Percentiles rank a stretch among this genome's conserved stretches.
phyloP scores from a whole-genome alignment of 1,140 invertebrate genomes.

The Riptortus pedestris region DNA sequence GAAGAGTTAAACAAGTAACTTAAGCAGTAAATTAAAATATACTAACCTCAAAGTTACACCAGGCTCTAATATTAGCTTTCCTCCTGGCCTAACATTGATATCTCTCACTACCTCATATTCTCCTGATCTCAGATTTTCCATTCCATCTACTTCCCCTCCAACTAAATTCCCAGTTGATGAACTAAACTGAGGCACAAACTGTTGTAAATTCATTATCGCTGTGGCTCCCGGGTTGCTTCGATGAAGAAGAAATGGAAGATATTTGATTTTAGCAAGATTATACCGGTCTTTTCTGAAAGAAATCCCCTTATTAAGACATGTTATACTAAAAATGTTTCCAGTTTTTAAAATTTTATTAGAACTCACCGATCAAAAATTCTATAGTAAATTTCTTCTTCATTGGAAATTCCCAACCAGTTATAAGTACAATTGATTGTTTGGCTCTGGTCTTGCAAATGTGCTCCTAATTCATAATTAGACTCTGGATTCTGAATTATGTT shows the following conservation, averaged over 20 bases:
- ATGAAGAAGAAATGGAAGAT: slow-evolving; percentile 74
- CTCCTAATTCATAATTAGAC: slow-evolving; percentile 87
- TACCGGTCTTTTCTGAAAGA: slow-evolving; percentile 68
- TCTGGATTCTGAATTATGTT: slow-evolving; percentile 89
- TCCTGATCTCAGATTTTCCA: slow-evolving; percentile 61
- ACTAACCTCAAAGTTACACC: slow-evolving; percentile 67
- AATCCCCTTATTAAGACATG: background rate
- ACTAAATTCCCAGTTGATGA: slow-evolving; percentile 50
- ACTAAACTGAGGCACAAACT: slow-evolving; percentile 66
- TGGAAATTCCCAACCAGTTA: slow-evolving; percentile 81
- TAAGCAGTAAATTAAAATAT: no score
- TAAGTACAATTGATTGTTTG: slow-evolving; percentile 84
- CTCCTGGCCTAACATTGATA: slow-evolving; percentile 80
- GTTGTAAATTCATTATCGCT: slow-evolving; percentile 56
- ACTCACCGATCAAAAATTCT: slow-evolving; percentile 66
- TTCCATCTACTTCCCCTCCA: slow-evolving; percentile 80
- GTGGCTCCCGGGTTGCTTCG: slow-evolving; percentile 71
- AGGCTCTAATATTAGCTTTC: slow-evolving; percentile 71
- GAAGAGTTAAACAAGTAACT: no score
- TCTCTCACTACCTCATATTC: slow-evolving; percentile 80
- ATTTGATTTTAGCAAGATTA: slow-evolving; percentile 77
- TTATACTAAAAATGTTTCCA: background rate
- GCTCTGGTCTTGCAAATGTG: slow-evolving; percentile 87
- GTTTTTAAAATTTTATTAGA: background rate
- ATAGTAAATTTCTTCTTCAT: slow-evolving; percentile 66